Evolutionary conservation across 2,113 vertebrate species (phyloP).

Genomic region (Chiloscyllium plagiosum): DNA sequence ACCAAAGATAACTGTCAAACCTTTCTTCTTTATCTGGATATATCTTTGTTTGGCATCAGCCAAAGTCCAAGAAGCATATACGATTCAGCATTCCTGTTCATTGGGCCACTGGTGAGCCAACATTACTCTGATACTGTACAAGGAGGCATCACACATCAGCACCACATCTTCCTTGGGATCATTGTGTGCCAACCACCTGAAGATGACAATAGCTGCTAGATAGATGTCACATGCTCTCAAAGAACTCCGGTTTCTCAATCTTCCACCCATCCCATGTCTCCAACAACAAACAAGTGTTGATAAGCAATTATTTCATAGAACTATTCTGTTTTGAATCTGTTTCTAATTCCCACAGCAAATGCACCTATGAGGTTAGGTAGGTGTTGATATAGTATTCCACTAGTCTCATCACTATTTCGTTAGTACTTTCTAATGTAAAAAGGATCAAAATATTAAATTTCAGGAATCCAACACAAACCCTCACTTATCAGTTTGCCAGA

Average conservation of each 20-base stretch:
- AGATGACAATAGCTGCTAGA: too few species aligned
- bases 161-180: too few species aligned
- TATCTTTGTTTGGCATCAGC: too few species aligned
- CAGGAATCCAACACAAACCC: background rate
- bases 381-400: background rate
- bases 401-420: background rate
- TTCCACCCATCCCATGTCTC: background rate
- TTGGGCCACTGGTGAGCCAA: too few species aligned
- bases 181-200: too few species aligned
- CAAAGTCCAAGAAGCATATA: too few species aligned
- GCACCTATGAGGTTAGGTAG: background rate
- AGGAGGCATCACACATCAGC: too few species aligned
- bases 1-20: too few species aligned
- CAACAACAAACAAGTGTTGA: background rate
- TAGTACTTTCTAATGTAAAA: background rate
- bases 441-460: background rate
- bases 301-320: background rate
- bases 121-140: too few species aligned
- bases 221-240: background rate
- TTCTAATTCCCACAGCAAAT: background rate
- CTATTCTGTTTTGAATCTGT: background rate
- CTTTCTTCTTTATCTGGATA: too few species aligned
- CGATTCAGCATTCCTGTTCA: too few species aligned
- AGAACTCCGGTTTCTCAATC: background rate
- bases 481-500: background rate